Conservation (phyloP, 2,113 vertebrate species). For the Aegithalos caudatus region DNA sequence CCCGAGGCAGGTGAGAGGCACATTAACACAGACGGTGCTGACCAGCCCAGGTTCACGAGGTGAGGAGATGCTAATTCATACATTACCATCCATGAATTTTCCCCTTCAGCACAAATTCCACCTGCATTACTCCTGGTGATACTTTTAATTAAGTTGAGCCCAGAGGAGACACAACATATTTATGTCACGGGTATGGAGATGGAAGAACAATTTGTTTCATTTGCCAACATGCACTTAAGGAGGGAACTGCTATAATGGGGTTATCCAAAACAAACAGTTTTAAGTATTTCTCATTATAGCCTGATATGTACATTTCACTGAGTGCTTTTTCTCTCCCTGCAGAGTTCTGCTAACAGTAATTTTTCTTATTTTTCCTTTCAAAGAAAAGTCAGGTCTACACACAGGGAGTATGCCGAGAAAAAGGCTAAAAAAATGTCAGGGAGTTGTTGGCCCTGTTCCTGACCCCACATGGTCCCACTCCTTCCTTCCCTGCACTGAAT, state of each 20-base stretch:
- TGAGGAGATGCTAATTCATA: conserved; percentile 9
- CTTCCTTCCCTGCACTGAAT: neutral
- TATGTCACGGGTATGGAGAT: neutral
- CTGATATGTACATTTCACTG: neutral
- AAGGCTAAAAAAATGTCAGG: neutral
- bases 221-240: neutral
- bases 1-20: neutral
- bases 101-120: conserved; percentile 31
- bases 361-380: neutral
- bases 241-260: neutral
- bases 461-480: neutral
- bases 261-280: conserved; percentile 8
- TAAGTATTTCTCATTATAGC: conserved; percentile 6
- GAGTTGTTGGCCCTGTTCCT: neutral
- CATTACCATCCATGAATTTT: neutral
- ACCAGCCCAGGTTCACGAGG: neutral
- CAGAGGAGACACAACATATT: conserved; percentile 28
- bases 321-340: neutral
- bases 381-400: neutral
- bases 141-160: conserved; percentile 40
- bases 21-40: neutral
- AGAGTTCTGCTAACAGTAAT: neutral
- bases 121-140: neutral
- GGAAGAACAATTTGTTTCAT: conserved; percentile 28
- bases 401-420: neutral